phyloP scores from a whole-genome alignment of 2,797 vertebrate species.

The Streptopelia turtur region DNA sequence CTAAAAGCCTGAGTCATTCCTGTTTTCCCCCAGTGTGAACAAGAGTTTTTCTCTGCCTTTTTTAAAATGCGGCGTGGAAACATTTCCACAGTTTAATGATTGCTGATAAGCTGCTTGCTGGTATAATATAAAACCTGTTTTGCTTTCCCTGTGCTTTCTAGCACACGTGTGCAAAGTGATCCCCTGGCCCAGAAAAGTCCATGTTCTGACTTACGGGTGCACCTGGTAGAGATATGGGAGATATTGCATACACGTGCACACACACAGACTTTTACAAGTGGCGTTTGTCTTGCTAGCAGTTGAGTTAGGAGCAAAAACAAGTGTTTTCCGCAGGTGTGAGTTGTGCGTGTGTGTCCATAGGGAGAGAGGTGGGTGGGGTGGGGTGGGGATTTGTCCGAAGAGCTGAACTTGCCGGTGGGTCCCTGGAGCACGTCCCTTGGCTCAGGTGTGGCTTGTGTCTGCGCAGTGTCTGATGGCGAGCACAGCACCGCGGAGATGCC shows the following conservation, averaged over 20 bases:
- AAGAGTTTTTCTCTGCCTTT: neutral
- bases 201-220: neutral
- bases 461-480: slow-evolving; percentile 90
- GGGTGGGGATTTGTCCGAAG: neutral
- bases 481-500: slow-evolving; percentile 88
- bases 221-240: neutral
- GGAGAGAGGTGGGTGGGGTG: accelerated
- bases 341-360: neutral
- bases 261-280: neutral
- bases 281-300: neutral
- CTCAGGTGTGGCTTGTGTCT: neutral
- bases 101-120: neutral
- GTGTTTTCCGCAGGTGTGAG: neutral
- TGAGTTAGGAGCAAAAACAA: neutral
- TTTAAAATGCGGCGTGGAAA: neutral
- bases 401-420: neutral
- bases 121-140: neutral
- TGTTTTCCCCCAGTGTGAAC: neutral
- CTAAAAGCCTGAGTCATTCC: neutral
- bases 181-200: neutral
- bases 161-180: neutral
- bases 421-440: neutral
- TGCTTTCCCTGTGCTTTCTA: neutral
- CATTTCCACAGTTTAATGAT: neutral
- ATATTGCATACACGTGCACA: neutral